Evolutionary conservation across 2,797 vertebrate genomes (phyloP).

Genomic region (Oryzias dopingdopingensis): DNA sequence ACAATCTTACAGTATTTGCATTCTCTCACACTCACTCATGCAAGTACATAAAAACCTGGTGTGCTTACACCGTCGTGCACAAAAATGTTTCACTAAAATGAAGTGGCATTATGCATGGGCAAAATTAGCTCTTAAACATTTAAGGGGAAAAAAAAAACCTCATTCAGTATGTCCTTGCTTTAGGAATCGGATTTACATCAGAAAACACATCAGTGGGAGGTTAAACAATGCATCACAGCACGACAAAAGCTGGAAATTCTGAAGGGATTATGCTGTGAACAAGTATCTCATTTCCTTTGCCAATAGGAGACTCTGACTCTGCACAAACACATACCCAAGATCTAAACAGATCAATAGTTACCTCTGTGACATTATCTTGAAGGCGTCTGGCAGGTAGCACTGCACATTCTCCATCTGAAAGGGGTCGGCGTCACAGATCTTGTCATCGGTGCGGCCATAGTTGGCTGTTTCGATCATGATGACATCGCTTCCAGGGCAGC

Average conservation of each 20-base stretch:
- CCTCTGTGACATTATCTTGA: conserved; percentile 96
- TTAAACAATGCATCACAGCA: conserved; percentile 20
- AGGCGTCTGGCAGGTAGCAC: conserved; percentile 91
- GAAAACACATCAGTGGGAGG: conserved; percentile 4
- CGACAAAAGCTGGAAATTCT: conserved; percentile 35
- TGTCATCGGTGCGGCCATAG: conserved; percentile 92
- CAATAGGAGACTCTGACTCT: conserved; percentile 35
- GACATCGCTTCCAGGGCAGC: conserved; percentile 93
- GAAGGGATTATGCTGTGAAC: conserved; percentile 47
- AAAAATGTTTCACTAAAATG: conserved; percentile 17
- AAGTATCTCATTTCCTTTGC: conserved; percentile 36
- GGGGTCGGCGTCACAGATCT: conserved; percentile 93
- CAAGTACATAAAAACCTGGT: conserved; percentile 5
- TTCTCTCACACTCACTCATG: conserved; percentile 12
- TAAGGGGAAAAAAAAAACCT: conserved; percentile 1
- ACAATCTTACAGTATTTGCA: conserved; percentile 29
- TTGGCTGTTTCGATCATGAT: conserved; percentile 95
- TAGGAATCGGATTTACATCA: conserved; percentile 12
- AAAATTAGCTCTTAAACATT: conserved; percentile 2
- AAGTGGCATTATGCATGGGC: conserved; percentile 5
- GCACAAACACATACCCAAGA: conserved; percentile 33
- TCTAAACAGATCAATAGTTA: conserved; percentile 65
- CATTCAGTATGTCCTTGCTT: conserved; percentile 8
- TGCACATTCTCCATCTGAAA: conserved; percentile 97
- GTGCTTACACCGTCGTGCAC: conserved; percentile 11